phyloP scores from a whole-genome alignment of 2,113 vertebrate species.

The Ploceus nigricollis region DNA sequence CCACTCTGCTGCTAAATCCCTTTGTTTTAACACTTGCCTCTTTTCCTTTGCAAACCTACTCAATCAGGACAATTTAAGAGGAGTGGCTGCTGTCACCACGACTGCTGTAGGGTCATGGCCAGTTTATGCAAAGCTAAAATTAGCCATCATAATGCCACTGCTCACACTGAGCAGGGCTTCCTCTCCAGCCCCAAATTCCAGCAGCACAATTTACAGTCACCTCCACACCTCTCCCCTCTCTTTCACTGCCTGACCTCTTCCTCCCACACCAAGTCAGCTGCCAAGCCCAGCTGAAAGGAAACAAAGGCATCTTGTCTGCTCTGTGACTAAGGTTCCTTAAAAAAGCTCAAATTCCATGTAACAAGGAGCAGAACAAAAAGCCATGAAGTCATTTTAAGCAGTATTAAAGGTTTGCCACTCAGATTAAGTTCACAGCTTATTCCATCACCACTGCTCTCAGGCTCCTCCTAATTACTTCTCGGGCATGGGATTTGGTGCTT shows the following conservation, averaged over 20 bases:
- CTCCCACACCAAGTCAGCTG: conserved; percentile 26
- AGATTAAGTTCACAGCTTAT: conserved; percentile 25
- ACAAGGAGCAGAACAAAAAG: conserved; percentile 45
- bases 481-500: background rate
- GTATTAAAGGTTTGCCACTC: background rate
- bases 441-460: background rate
- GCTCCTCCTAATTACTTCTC: conserved; percentile 4
- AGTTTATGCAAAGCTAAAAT: conserved; percentile 36
- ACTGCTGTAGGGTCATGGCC: background rate
- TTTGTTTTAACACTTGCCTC: background rate
- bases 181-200: conserved; percentile 3
- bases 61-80: background rate
- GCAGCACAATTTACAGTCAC: conserved; percentile 21
- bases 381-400: background rate
- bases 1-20: background rate
- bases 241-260: conserved; percentile 27
- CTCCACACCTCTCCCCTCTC: conserved; percentile 15
- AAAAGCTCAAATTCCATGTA: conserved; percentile 28
- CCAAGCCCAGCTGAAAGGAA: conserved; percentile 14
- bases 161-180: background rate
- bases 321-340: background rate
- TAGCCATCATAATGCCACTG: background rate
- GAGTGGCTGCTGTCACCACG: background rate
- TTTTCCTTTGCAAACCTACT: background rate
- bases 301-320: conserved; percentile 31